phyloP scores from a whole-genome alignment of 2,888 invertebrate species.

The Lagria hirta region DNA sequence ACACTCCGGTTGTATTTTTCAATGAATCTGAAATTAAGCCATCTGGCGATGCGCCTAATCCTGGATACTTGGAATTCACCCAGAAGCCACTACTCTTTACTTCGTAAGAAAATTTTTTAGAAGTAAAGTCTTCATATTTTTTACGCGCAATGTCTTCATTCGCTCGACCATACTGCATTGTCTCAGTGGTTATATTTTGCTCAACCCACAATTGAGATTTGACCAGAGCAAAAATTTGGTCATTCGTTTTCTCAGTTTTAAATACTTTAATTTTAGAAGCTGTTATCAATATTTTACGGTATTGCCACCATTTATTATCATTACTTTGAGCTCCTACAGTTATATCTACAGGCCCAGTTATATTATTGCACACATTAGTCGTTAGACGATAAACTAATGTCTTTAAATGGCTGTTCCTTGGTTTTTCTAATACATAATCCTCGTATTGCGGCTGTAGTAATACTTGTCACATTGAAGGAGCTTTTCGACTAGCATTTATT shows the following conservation, averaged over 20 bases:
- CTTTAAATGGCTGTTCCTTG: constrained; percentile 21
- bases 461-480: constrained; percentile 27
- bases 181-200: constrained; percentile 4
- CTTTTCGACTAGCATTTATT: constrained; percentile 17
- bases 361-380: constrained; percentile 18
- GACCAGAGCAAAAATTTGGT: constrained; percentile 25
- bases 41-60: no score
- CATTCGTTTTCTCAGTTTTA: constrained; percentile 19
- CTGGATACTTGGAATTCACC: no score
- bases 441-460: constrained; percentile 25
- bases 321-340: constrained; percentile 16
- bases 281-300: constrained; percentile 27
- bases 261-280: constrained; percentile 28
- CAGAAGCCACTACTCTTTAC: no score
- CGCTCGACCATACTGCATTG: constrained; percentile 25
- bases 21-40: no score
- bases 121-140: constrained; percentile 25
- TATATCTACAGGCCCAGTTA: constrained; percentile 17
- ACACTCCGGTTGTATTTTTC: no score
- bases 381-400: constrained; percentile 24
- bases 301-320: constrained; percentile 26
- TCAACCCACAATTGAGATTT: constrained; percentile 23
- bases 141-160: constrained; percentile 18
- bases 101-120: constrained; percentile 31
- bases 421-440: constrained; percentile 21